Evolutionary conservation across 2,113 vertebrate genomes (phyloP), one percentile per base, ranked within the genome.

Genomic region (Dasyurus viverrinus): DNA sequence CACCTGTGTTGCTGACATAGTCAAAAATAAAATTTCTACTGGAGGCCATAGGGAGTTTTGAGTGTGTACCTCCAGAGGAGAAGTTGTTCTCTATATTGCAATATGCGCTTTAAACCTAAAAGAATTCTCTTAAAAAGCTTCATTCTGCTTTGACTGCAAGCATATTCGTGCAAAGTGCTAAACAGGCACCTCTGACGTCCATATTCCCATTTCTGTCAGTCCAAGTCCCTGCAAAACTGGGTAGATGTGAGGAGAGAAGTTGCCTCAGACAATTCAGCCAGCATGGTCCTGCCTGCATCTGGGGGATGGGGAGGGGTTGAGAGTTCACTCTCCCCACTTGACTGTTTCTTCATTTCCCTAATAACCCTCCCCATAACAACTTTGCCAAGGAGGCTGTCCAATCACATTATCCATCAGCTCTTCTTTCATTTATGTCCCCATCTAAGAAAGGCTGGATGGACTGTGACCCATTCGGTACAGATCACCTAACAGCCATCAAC

Each of bases 401-500:
- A 57, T 95, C 48, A 53, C n/a, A 97, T 50, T 60, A 96, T 90
- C 94, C 84, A 48, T 94, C 95, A 93, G 91, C 2, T 94, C 93
- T 95, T 93, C 54, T 95, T 90, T 93, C 50, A 94, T 90, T 93
- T 55, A 89, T 25, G 50, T 95, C 27, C 90, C 89, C 50, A n/a
- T 54, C 57, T 96, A 89, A 93, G 68, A 96, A n/a, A 97, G 94
- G 89, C 55, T 89, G 57, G 90, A 54, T 89, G 57, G 90, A 54
- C 76, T 93, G 3, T 96, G 96, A 95, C 90, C 89, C 54, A 93
- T 93, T 84, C 95, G 89, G 60, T 54, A 96, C 91, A 98, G 93
- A 97, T 96, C 93, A 94, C 95, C 53, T 92, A 97, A 97, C 14
- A 96, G 42, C 50, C 95, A 96, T 92, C 42, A 93, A 96, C 12